These are phyloP conservation scores for Cebidichthys violaceus DNA, from an alignment of 2,113 vertebrate species.

Conservation along the genomic window DNA sequence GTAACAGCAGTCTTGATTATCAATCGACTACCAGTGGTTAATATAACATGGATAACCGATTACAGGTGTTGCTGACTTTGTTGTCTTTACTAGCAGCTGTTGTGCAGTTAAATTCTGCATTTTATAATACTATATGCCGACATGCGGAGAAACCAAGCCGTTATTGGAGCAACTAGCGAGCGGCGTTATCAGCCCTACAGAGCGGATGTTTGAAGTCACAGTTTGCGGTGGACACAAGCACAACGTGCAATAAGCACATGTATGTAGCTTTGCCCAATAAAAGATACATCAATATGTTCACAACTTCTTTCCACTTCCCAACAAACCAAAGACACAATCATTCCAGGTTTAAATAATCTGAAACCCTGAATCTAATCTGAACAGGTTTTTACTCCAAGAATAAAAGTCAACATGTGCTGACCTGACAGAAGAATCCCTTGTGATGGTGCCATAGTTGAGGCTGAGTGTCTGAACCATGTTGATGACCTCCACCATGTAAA, in stretches of 20 bases:
- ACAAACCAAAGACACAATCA: no score
- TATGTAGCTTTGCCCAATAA: background rate
- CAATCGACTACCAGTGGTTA: no score
- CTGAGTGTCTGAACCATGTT: slow-evolving; percentile 77
- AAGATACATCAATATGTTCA: background rate
- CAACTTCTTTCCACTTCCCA: background rate
- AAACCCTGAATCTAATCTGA: background rate
- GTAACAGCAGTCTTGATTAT: no score
- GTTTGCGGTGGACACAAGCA: background rate
- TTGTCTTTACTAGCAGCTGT: no score
- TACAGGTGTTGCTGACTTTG: no score
- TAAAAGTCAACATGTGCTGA: slow-evolving; percentile 46
- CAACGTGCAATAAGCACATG: background rate
- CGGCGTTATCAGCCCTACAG: no score
- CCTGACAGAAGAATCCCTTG: slow-evolving; percentile 84
- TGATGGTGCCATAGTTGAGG: slow-evolving; percentile 83
- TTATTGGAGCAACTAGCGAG: no score
- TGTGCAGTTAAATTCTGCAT: no score
- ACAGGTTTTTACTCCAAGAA: background rate
- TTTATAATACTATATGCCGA: no score
- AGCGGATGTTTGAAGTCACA: no score
- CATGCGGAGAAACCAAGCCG: no score
- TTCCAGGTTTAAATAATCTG: background rate
- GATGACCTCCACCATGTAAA: slow-evolving; percentile 83
- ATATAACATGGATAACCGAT: no score